Percentiles rank a stretch among this genome's conserved stretches.
phyloP scores from a whole-genome alignment of 1,140 invertebrate species.

The Conopomorpha cramerella region DNA sequence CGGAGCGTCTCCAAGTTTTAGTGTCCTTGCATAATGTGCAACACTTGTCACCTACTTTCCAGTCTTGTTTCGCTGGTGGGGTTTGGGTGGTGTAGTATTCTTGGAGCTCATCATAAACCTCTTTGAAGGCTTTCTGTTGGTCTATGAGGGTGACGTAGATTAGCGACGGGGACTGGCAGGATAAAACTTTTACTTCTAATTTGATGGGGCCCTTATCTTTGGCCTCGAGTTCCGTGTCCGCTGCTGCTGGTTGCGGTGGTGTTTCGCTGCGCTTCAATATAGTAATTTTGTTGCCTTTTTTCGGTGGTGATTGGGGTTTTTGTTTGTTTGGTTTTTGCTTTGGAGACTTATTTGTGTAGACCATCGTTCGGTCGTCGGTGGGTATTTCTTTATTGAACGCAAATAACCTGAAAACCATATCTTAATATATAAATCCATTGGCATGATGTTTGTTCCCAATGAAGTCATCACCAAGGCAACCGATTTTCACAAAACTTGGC shows the following conservation, averaged over 20 bases:
- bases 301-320: slow-evolving; percentile 6
- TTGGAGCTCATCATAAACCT: slow-evolving; percentile 49
- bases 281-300: slow-evolving; percentile 6
- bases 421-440: no score
- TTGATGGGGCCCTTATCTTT: slow-evolving; percentile 55
- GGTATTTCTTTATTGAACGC: slow-evolving; percentile 26
- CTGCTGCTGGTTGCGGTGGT: slow-evolving; percentile 7
- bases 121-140: slow-evolving; percentile 31
- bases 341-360: slow-evolving; percentile 24
- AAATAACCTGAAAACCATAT: slow-evolving; percentile 29
- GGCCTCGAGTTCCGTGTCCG: slow-evolving; percentile 20
- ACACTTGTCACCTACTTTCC: slow-evolving; percentile 49
- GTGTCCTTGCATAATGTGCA: slow-evolving; percentile 45
- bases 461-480: no score
- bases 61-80: slow-evolving; percentile 19
- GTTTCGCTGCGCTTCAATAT: slow-evolving; percentile 13
- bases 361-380: slow-evolving; percentile 16
- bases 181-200: slow-evolving; percentile 48
- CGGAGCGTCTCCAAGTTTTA: slow-evolving; percentile 57
- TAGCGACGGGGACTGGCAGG: slow-evolving; percentile 52
- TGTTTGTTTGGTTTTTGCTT: slow-evolving; percentile 9
- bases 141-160: slow-evolving; percentile 55
- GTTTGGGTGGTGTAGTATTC: slow-evolving; percentile 44
- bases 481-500: no score
- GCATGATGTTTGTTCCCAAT: no score